Evolutionary conservation across 35 echinoderm and acorn worm species (phyloP), one percentile per base, ranked within the genome.

Genomic region (Ophiothrix spiculata): DNA sequence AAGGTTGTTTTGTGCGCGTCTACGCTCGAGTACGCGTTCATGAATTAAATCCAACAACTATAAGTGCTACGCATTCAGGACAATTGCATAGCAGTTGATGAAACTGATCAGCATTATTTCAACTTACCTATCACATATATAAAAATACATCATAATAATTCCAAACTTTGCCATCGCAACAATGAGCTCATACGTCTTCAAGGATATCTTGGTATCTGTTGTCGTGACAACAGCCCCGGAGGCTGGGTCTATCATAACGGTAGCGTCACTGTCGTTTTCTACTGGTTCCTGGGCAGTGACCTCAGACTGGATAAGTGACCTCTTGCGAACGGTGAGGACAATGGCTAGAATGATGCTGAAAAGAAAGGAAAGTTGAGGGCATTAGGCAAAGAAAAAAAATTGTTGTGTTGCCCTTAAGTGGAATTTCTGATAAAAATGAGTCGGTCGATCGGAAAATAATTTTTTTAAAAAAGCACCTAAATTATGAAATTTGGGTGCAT

Each of bases 81-180:
- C n/a, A n/a, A n/a, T n/a, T n/a, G n/a, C n/a, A n/a, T n/a, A n/a
- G n/a, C n/a, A n/a, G n/a, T n/a, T n/a, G n/a, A n/a, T n/a, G n/a
- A n/a, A n/a, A n/a, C n/a, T n/a, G n/a, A 32, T 38, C 79, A 36
- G 6, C 35, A 33, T 31, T 14, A n/a, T n/a, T n/a, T n/a, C n/a
- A n/a, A 82, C 87, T 77, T 56, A 97, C 95, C 95, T 93, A 64
- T 97, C 94, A 93, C 87, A 90, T 1, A 97, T 73, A 35, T 93
- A 93, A 56, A 97, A 90, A 36, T 97, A 97, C 17, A 76, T 23
- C 87, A 97, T 86, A 39, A 93, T 90, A 28, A 97, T 13, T 56
- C 95, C 95, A 88, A 93, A 97, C 74, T 90, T 93, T 11, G 91
- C 88, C 10, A 97, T 75, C 56, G 63, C 64, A 39, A 79, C 75